Base-by-base conservation (phyloP, 2,797 vertebrate species). In the Cheirogaleus major region DNA sequence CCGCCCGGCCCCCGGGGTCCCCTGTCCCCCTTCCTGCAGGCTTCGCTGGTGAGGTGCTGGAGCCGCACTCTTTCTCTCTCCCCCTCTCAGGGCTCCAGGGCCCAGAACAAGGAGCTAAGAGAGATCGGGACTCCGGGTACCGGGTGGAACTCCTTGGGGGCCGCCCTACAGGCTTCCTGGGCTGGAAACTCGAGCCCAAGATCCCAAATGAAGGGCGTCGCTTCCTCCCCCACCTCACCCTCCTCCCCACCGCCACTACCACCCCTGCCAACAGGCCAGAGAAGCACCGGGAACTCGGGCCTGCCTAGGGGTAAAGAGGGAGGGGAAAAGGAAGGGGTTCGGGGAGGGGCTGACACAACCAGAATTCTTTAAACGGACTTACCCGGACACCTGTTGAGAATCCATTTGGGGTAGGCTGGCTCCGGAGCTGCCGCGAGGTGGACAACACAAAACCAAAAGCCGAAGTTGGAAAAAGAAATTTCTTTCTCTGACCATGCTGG, bases 301-400 rank as follows among this genome's bases (percentile, higher is more conserved):
- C 32, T 20, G 83, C 81, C 69, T 0, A 32, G 41, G 72, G 32
- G 43, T 11, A 23, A 18, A 52, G 45, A 41, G 73, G 88, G 79
- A 75, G 80, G 96, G 6, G 69, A 25, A 52, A 89, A 30, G 23
- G 63, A 75, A 81, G 30, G 81, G 41, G 52, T 65, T 35, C 35
- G 0, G 91, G 94, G 83, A 95, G 95, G 95, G 30, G 80, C 81
- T 85, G 87, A 1, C 17, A 20, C 14, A 80, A 17, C 30, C 75
- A n/a, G 91, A 94, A 96, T 91, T 94, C 79, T 84, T 93, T 84
- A 91, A 96, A 84, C 75, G 27, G 70, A 97, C 98, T 97, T 96
- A 98, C 98, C 97, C 65, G 41, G 96, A 86, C 98, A 98, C 97
- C 98, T 98, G 98, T 97, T 97, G 98, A 97, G 96, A 92, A 67